These are phyloP conservation scores for Amphimedon queenslandica DNA, from an alignment of 37 sponge, comb jelly and placozoan genomes.

Conservation along the genomic window DNA sequence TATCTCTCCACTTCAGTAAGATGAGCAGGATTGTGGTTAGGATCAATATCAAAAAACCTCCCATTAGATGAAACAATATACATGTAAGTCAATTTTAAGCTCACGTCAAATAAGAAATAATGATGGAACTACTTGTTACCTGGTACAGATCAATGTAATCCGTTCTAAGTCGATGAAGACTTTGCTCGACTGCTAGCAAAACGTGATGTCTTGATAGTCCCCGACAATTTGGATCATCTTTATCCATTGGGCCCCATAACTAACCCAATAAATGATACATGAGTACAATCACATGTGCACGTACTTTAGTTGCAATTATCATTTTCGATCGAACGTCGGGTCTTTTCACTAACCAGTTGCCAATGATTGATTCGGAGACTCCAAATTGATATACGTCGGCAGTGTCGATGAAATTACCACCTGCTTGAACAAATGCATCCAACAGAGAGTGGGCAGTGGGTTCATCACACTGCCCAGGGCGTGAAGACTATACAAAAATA, in stretches of 20 bases:
- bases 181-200: constrained; percentile 69
- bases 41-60: too few species aligned
- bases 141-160: constrained; percentile 83
- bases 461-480: constrained; percentile 87
- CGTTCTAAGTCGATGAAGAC: constrained; percentile 64
- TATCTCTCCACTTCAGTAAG: too few species aligned
- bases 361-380: constrained; percentile 73
- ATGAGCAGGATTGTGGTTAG: too few species aligned
- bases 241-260: constrained; percentile 62
- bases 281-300: background rate
- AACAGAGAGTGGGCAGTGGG: constrained; percentile 49
- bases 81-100: too few species aligned
- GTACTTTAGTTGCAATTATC: constrained; percentile 26
- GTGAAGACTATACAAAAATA: constrained; percentile 8
- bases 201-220: constrained; percentile 88
- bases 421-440: constrained; percentile 73
- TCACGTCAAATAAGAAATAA: too few species aligned
- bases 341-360: constrained; percentile 30
- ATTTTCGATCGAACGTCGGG: constrained; percentile 15
- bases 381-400: constrained; percentile 85
- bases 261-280: background rate
- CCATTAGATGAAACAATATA: too few species aligned
- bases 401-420: constrained; percentile 95
- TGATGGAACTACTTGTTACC: too few species aligned
- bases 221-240: constrained; percentile 57